Percentiles rank a stretch among this genome's conserved stretches.
phyloP scores from a whole-genome alignment of 1,140 invertebrate genomes.

The Magallana gigas region DNA sequence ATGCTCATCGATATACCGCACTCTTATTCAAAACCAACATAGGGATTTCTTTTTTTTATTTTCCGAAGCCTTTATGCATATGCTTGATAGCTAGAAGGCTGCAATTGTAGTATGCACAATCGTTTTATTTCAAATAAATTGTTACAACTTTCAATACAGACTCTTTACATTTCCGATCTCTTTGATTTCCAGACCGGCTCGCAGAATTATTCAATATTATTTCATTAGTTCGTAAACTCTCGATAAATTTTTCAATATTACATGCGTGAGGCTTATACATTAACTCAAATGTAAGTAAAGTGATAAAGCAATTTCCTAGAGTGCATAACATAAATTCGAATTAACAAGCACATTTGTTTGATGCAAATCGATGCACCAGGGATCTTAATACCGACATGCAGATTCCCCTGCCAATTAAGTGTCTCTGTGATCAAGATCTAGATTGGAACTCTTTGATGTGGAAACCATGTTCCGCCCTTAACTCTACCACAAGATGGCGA shows the following conservation, averaged over 20 bases:
- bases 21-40: neutral
- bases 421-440: constrained; percentile 24
- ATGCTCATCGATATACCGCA: neutral
- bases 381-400: constrained; percentile 27
- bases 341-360: constrained; percentile 34
- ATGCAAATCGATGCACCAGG: constrained; percentile 26
- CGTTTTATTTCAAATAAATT: constrained; percentile 29
- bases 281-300: constrained; percentile 30
- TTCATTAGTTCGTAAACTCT: constrained; percentile 34
- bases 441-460: constrained; percentile 33
- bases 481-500: constrained; percentile 22
- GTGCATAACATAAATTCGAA: constrained; percentile 38
- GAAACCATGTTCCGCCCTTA: constrained; percentile 31
- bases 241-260: constrained; percentile 17
- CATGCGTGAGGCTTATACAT: constrained; percentile 28
- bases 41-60: neutral
- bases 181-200: constrained; percentile 18
- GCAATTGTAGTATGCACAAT: constrained; percentile 2
- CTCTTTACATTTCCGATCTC: constrained; percentile 8
- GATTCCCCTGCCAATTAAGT: constrained; percentile 35
- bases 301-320: constrained; percentile 34
- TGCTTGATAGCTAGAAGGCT: neutral
- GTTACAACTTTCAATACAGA: neutral
- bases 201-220: constrained; percentile 34
- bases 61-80: neutral